Conservation (phyloP, 2,113 vertebrate genomes). For the Heptranchias perlo region DNA sequence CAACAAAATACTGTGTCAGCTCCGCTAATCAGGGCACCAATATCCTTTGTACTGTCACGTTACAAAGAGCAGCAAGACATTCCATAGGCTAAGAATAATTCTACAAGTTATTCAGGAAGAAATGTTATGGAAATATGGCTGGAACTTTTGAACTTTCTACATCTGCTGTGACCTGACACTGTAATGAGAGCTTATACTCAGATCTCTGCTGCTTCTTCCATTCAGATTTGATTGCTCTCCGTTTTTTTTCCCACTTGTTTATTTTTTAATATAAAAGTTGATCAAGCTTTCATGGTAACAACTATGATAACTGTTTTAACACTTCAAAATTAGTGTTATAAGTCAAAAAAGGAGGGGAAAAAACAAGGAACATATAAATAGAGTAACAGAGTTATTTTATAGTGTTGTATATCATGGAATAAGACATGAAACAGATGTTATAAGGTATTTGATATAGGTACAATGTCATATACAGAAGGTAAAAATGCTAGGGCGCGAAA, state of each 20-base stretch:
- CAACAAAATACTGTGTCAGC: not conserved
- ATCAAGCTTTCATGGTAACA: not conserved
- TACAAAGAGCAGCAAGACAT: constrained; percentile 1
- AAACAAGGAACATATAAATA: not conserved
- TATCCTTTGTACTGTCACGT: not conserved
- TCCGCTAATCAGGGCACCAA: not conserved
- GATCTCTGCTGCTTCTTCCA: not conserved
- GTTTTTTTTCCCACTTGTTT: not conserved
- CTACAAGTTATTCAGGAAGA: constrained; percentile 35
- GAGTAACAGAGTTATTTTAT: not conserved
- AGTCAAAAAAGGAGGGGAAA: not conserved
- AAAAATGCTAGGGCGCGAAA: not conserved
- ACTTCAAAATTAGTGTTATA: not conserved
- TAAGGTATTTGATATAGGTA: not conserved
- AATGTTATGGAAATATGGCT: not conserved
- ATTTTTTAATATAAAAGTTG: not conserved
- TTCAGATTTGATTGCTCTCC: not conserved
- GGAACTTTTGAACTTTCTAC: not conserved
- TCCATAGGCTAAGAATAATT: not conserved
- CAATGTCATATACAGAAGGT: not conserved
- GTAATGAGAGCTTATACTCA: not conserved
- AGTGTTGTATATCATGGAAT: not conserved
- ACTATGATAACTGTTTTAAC: not conserved
- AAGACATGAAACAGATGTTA: not conserved
- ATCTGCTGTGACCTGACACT: not conserved